Percentiles rank a stretch among this genome's conserved stretches.
Conservation (phyloP, 2,888 invertebrate genomes). For the Rhingia campestris region DNA sequence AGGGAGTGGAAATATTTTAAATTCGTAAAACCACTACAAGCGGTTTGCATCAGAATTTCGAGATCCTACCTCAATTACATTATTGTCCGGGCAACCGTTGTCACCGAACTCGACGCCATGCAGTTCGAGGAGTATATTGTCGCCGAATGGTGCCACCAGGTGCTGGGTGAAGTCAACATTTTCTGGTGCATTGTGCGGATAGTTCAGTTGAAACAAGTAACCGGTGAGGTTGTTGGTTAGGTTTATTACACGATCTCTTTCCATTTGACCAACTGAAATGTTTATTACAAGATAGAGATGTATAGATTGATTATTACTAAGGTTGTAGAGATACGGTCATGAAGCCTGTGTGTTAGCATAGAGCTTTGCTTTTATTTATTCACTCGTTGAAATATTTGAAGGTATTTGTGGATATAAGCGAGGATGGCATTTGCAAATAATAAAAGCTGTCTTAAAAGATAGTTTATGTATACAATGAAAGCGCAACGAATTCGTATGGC, state of each 20-base stretch:
- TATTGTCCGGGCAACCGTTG: constrained; percentile 83
- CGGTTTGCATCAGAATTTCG: constrained; percentile 28
- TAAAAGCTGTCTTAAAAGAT: too few species aligned
- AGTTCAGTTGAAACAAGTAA: constrained; percentile 84
- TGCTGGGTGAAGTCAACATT: constrained; percentile 84
- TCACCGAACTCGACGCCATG: constrained; percentile 83
- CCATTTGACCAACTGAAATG: constrained; percentile 78
- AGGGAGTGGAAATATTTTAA: constrained; percentile 35
- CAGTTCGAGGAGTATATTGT: constrained; percentile 84
- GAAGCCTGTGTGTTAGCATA: too few species aligned
- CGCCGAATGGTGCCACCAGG: constrained; percentile 85
- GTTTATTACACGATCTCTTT: constrained; percentile 83
- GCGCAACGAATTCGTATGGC: too few species aligned
- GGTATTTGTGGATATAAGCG: too few species aligned
- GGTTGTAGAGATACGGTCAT: not conserved
- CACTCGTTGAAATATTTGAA: too few species aligned
- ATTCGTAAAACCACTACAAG: constrained; percentile 42
- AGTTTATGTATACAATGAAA: too few species aligned
- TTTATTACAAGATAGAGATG: too few species aligned
- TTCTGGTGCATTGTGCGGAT: constrained; percentile 84
- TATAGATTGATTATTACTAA: not conserved
- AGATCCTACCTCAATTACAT: constrained; percentile 84
- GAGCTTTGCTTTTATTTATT: too few species aligned
- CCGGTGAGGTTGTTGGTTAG: constrained; percentile 83
- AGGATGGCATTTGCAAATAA: too few species aligned